phyloP scores from a whole-genome alignment of 2,113 vertebrate species.

The Ammodytes dubius region DNA sequence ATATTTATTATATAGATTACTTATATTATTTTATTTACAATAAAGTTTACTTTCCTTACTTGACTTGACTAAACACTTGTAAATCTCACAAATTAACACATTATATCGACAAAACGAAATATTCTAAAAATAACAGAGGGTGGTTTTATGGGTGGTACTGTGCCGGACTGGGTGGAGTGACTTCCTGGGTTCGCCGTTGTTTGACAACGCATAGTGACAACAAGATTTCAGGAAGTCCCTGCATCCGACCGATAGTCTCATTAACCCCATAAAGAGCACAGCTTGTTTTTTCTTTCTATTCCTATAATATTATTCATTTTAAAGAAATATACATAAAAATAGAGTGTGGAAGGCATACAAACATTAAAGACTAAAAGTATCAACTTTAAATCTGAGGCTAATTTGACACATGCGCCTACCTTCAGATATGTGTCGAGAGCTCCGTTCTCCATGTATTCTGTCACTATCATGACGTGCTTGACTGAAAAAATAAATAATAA shows the following conservation, averaged over 20 bases:
- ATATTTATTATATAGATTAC: no score
- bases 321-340: neutral
- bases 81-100: neutral
- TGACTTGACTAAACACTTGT: neutral
- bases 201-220: neutral
- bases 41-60: no score
- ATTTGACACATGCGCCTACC: slow-evolving; percentile 80
- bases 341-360: neutral
- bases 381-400: neutral
- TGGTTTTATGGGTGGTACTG: neutral
- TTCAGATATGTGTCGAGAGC: slow-evolving; percentile 95
- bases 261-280: neutral
- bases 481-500: slow-evolving; percentile 80
- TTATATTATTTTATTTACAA: no score
- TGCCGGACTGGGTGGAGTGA: neutral
- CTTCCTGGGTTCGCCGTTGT: no score
- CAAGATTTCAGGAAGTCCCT: neutral
- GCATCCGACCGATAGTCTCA: neutral
- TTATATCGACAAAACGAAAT: no score
- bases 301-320: neutral
- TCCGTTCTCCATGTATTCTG: slow-evolving; percentile 97
- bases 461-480: slow-evolving; percentile 97
- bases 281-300: neutral
- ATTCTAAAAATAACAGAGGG: neutral
- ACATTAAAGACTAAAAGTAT: neutral